A percentile compares a stretch with the other conserved stretches of the same genome.
These are phyloP conservation scores for Brachionus asplanchnoidis DNA, from an alignment of 1,140 invertebrate genomes.

Conservation along the genomic window DNA sequence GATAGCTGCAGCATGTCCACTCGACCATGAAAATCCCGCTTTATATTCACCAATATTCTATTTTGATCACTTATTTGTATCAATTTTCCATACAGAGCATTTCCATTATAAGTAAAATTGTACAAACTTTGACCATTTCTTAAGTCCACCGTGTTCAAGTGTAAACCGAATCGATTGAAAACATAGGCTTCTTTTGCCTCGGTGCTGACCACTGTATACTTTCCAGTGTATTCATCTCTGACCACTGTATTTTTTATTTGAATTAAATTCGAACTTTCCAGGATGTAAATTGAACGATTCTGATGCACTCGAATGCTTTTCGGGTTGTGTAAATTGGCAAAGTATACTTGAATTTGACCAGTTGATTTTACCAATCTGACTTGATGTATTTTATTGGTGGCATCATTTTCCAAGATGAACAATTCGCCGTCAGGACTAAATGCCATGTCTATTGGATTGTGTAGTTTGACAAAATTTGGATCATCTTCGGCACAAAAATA, in stretches of 20 bases:
- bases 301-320: constrained; percentile 81
- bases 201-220: constrained; percentile 85
- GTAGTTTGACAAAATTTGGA: constrained; percentile 66
- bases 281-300: constrained; percentile 80
- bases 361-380: constrained; percentile 84
- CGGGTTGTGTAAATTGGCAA: constrained; percentile 82
- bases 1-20: constrained; percentile 67
- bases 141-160: constrained; percentile 83
- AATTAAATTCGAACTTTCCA: constrained; percentile 77
- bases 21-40: constrained; percentile 77
- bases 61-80: constrained; percentile 83
- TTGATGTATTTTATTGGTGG: constrained; percentile 75
- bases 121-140: constrained; percentile 84
- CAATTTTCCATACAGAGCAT: constrained; percentile 88
- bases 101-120: constrained; percentile 88
- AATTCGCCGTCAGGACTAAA: constrained; percentile 87
- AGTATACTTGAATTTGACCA: constrained; percentile 82
- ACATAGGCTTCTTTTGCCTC: constrained; percentile 85
- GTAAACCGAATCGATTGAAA: constrained; percentile 91
- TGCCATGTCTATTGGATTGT: constrained; percentile 83
- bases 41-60: constrained; percentile 76
- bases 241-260: constrained; percentile 83
- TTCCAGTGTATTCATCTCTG: constrained; percentile 75
- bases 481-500: constrained; percentile 75
- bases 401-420: constrained; percentile 78